These are phyloP conservation scores for Eulemur macaco DNA, from an alignment of 2,113 vertebrate genomes.

Conservation along the genomic window DNA sequence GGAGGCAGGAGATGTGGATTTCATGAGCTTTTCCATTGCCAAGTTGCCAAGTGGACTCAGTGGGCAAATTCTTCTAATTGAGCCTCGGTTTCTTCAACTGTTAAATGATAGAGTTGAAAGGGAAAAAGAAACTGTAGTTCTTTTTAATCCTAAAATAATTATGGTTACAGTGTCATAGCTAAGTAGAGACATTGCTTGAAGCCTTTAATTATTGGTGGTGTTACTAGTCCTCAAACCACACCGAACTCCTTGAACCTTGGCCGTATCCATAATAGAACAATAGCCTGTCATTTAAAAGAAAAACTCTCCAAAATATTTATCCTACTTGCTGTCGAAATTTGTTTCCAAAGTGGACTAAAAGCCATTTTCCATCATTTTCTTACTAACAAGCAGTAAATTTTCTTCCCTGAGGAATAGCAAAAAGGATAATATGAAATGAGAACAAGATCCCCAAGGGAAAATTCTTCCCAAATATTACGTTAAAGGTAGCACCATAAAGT, in stretches of 20 bases:
- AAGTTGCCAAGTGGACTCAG: background rate
- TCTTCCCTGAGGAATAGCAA: background rate
- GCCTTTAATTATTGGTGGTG: constrained; percentile 47
- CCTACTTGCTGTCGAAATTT: background rate
- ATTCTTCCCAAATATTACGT: background rate
- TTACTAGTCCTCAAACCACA: background rate
- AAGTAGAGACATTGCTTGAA: background rate
- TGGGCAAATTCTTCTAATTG: background rate
- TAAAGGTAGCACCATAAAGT: background rate
- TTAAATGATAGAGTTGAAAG: constrained; percentile 54
- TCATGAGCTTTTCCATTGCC: background rate
- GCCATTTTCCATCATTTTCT: background rate
- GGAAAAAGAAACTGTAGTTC: background rate
- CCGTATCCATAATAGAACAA: background rate
- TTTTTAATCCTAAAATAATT: constrained; percentile 37
- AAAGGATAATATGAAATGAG: background rate
- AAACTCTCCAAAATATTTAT: background rate
- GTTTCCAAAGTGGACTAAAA: background rate
- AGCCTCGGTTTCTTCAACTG: constrained; percentile 55
- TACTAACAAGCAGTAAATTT: background rate
- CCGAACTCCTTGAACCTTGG: background rate
- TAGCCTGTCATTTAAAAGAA: background rate
- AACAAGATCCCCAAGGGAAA: background rate
- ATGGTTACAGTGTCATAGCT: background rate
- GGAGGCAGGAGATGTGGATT: background rate